Conservation (phyloP, 2,888 invertebrate species). For the Dasypolia templi region DNA sequence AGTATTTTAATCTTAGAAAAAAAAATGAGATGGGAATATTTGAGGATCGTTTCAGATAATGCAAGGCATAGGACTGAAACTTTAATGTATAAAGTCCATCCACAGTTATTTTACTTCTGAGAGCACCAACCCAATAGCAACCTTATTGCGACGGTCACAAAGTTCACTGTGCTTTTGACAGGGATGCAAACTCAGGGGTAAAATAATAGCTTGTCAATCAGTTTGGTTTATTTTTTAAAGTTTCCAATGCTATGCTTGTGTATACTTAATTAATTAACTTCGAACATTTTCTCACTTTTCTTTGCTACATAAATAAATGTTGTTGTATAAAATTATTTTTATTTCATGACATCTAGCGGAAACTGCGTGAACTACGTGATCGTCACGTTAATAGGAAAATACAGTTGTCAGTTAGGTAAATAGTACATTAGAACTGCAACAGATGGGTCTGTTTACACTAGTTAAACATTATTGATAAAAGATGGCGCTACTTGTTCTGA, state of each 20-base stretch:
- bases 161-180: no score
- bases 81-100: no score
- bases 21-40: background rate
- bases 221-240: background rate
- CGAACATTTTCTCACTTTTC: no score
- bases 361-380: background rate
- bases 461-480: background rate
- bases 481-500: slow-evolving; percentile 24
- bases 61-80: background rate
- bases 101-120: no score
- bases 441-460: slow-evolving; percentile 8
- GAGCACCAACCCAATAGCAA: no score
- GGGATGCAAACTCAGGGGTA: no score
- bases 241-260: background rate
- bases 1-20: background rate
- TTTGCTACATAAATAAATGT: background rate
- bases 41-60: background rate
- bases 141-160: no score
- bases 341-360: slow-evolving; percentile 17
- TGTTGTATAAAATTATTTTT: background rate
- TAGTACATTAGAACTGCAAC: background rate
- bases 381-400: background rate
- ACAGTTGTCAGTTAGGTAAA: background rate
- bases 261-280: background rate
- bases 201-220: background rate